A percentile compares a stretch with the other conserved stretches of the same genome.
Conservation (phyloP, 2,113 vertebrate species). For the Lagopus muta region DNA sequence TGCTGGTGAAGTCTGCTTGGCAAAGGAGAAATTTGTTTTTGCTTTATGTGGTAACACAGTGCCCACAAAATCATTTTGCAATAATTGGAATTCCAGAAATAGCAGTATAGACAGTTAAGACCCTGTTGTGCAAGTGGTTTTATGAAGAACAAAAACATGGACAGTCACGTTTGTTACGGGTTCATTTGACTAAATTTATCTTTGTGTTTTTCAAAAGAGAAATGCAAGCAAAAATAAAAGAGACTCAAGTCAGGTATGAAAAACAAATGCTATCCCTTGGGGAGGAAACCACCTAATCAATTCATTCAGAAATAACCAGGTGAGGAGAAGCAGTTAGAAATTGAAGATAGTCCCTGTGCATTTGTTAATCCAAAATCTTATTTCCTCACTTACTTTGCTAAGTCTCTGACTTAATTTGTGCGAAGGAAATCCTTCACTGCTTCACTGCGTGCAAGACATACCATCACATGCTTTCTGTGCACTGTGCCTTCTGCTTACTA, state of each 20-base stretch:
- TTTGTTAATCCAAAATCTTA: not conserved
- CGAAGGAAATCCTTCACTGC: not conserved
- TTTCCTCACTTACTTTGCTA: not conserved
- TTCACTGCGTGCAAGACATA: not conserved
- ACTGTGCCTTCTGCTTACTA: not conserved
- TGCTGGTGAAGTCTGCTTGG: not conserved
- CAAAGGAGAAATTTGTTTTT: not conserved
- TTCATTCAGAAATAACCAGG: not conserved
- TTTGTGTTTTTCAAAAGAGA: not conserved
- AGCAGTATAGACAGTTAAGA: not conserved
- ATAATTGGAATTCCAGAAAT: not conserved
- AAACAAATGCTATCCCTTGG: not conserved
- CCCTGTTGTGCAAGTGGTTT: not conserved
- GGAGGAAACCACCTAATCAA: not conserved
- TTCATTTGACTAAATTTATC: not conserved
- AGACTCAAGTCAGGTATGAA: not conserved
- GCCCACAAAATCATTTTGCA: not conserved
- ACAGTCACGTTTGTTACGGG: not conserved
- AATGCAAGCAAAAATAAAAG: not conserved
- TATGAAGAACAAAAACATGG: not conserved
- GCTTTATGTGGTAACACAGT: not conserved
- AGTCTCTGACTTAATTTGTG: not conserved
- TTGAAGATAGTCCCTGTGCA: not conserved
- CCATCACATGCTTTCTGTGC: not conserved
- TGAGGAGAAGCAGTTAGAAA: not conserved